Evolutionary conservation across 1,140 invertebrate genomes (phyloP).

Genomic region (Leptinotarsa undecemlineata): DNA sequence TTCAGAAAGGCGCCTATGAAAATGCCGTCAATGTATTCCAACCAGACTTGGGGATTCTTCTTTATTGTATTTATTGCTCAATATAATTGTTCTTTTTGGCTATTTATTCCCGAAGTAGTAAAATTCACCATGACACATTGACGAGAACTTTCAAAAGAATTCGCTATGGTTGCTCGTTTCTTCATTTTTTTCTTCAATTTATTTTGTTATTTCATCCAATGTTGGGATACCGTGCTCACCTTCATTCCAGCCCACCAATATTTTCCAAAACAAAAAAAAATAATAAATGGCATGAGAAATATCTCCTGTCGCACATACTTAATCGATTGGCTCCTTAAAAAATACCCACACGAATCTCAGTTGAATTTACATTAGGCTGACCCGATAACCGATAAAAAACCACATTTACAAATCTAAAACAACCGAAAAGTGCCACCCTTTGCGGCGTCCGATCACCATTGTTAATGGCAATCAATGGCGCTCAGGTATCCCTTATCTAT

Average conservation of each 20-base stretch:
- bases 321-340: slow-evolving; percentile 13
- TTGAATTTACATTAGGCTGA: slow-evolving; percentile 19
- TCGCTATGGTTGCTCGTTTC: background rate
- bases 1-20: too few species aligned
- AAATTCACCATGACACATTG: too few species aligned
- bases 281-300: background rate
- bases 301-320: slow-evolving; percentile 8
- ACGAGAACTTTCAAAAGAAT: background rate
- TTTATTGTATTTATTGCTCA: too few species aligned
- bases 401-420: slow-evolving; percentile 27
- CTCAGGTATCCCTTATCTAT: slow-evolving; percentile 26
- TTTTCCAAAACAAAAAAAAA: background rate
- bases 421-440: slow-evolving; percentile 24
- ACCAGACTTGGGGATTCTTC: too few species aligned
- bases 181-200: background rate
- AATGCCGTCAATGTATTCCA: too few species aligned
- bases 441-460: slow-evolving; percentile 25
- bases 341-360: slow-evolving; percentile 5
- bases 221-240: background rate
- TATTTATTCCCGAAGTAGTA: background rate
- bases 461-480: slow-evolving; percentile 23
- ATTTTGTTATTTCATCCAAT: background rate
- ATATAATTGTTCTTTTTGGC: too few species aligned
- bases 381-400: slow-evolving; percentile 24
- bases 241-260: background rate